Evolutionary conservation across 2,888 invertebrate genomes (phyloP).

Genomic region (Tachina grossa): DNA sequence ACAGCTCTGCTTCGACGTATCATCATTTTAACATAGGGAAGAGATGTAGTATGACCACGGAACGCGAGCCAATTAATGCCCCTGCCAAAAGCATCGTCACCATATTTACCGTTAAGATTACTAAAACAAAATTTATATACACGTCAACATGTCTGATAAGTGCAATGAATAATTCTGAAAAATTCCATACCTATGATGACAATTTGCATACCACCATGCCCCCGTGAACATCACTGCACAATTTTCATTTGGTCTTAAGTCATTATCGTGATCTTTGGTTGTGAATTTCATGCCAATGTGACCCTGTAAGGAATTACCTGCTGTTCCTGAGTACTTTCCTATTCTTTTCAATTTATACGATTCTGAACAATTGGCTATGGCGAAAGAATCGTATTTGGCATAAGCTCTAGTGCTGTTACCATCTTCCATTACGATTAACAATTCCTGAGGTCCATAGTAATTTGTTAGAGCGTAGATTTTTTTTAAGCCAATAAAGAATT

Average conservation of each 20-base stretch:
- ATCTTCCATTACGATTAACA: constrained; percentile 38
- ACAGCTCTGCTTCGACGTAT: constrained; percentile 5
- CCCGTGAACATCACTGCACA: constrained; percentile 42
- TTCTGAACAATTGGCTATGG: constrained; percentile 18
- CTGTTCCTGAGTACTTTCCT: constrained; percentile 46
- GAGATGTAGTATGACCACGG: neutral
- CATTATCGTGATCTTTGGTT: constrained; percentile 42
- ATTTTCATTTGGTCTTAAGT: neutral
- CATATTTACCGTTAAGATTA: constrained; percentile 48
- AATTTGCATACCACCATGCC: constrained; percentile 52
- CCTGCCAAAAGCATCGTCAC: neutral
- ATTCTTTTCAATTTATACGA: constrained; percentile 47
- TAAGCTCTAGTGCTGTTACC: neutral
- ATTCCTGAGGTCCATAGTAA: constrained; percentile 29
- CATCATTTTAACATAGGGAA: constrained; percentile 45
- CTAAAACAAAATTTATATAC: constrained; percentile 7
- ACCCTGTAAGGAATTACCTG: constrained; percentile 38
- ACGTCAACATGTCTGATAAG: too few species aligned
- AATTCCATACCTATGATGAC: constrained; percentile 7
- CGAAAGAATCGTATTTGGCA: constrained; percentile 46
- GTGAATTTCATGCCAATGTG: constrained; percentile 48
- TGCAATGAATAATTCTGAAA: neutral
- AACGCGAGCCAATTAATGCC: constrained; percentile 13
- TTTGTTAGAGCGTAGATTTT: constrained; percentile 29
- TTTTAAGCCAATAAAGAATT: constrained; percentile 39